Conservation (phyloP, 1,140 invertebrate species). For the Hirudo medicinalis region DNA sequence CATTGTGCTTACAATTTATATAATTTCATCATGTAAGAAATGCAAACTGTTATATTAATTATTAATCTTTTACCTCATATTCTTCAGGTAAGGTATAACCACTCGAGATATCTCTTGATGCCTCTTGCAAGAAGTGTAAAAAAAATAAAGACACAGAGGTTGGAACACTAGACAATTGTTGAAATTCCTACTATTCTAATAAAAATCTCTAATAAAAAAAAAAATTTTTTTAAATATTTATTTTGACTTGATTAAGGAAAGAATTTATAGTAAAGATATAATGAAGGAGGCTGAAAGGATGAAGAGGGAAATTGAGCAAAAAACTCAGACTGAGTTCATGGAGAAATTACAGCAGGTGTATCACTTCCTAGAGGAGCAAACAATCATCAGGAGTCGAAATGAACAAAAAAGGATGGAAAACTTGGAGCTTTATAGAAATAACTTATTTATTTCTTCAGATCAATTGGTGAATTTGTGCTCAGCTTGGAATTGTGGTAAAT, state of each 20-base stretch:
- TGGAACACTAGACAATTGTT: no score
- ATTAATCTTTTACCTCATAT: no score
- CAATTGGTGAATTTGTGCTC: not conserved
- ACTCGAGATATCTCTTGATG: no score
- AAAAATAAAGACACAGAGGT: no score
- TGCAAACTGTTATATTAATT: no score
- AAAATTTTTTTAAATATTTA: not conserved
- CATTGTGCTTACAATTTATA: no score
- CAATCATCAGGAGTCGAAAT: not conserved
- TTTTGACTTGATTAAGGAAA: not conserved
- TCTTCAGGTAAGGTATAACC: no score
- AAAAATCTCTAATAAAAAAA: no score
- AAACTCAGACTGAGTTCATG: slow-evolving; percentile 1
- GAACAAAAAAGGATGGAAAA: slow-evolving; percentile 3
- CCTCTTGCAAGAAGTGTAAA: no score
- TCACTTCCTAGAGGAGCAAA: not conserved
- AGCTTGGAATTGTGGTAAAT: not conserved
- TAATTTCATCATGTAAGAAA: no score
- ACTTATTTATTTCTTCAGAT: not conserved
- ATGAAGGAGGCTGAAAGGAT: not conserved
- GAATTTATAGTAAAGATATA: not conserved
- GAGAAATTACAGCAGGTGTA: not conserved
- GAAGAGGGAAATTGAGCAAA: slow-evolving; percentile 1
- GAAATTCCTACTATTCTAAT: no score
- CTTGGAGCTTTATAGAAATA: not conserved